Percentiles rank a stretch among this genome's conserved stretches.
These are phyloP conservation scores for Melinaea menophilus DNA, from an alignment of 2,888 invertebrate genomes.

Conservation along the genomic window DNA sequence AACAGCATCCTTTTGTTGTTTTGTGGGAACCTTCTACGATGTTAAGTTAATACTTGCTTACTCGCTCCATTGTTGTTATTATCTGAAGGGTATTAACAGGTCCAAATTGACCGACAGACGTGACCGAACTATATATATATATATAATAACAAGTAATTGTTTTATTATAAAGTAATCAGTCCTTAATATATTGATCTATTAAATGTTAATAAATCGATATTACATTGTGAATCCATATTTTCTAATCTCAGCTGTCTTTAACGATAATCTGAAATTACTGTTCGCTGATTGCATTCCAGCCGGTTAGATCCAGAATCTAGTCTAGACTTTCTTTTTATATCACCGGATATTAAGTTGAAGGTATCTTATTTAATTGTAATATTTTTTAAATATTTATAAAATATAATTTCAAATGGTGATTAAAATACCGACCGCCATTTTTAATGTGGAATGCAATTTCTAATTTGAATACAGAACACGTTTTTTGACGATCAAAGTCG, in stretches of 20 bases:
- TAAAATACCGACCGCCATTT: background rate
- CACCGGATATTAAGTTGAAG: too few relatives aligned
- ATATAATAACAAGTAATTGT: background rate
- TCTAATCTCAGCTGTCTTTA: conserved; percentile 8
- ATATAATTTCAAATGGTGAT: background rate
- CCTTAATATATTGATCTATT: background rate
- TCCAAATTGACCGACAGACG: conserved; percentile 1
- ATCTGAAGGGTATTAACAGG: conserved; percentile 21
- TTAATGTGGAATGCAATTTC: conserved; percentile 20
- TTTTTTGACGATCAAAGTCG: conserved; percentile 36
- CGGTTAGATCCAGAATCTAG: conserved; percentile 11
- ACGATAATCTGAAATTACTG: conserved; percentile 20
- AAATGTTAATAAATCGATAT: background rate
- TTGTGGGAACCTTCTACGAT: conserved; percentile 62
- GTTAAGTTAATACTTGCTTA: conserved; percentile 28
- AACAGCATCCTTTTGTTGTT: conserved; percentile 76
- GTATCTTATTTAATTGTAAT: too few relatives aligned
- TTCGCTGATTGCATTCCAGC: conserved; percentile 18
- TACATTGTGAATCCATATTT: conserved; percentile 7
- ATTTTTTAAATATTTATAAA: too few relatives aligned
- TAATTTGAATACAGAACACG: conserved; percentile 28
- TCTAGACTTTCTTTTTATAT: conserved; percentile 5
- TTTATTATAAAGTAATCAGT: too few relatives aligned
- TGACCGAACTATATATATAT: background rate
- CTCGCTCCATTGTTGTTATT: conserved; percentile 26